Percentiles rank a stretch among this genome's conserved stretches.
Evolutionary conservation across 2,113 vertebrate genomes (phyloP).

Genomic region (Mastomys coucha): DNA sequence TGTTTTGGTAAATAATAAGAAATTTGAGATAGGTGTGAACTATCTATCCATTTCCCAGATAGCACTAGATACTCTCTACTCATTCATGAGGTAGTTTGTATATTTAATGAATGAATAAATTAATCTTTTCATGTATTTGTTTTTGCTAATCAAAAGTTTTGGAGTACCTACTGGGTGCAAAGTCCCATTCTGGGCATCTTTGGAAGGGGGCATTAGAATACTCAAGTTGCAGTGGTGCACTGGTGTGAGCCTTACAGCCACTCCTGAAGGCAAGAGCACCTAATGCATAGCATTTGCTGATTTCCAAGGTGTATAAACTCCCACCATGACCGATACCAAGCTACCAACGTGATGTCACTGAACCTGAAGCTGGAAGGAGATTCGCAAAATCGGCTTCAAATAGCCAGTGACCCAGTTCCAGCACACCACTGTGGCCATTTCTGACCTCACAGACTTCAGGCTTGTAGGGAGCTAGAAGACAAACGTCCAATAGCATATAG

Average conservation of each 20-base stretch:
- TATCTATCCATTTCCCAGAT: slow-evolving; percentile 8
- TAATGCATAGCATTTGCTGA: slow-evolving; percentile 18
- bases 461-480: slow-evolving; percentile 3
- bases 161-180: background rate
- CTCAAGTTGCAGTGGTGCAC: background rate
- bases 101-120: slow-evolving; percentile 51
- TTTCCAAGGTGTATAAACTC: background rate
- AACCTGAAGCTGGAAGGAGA: background rate
- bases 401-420: background rate
- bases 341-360: background rate
- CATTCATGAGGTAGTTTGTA: slow-evolving; percentile 14
- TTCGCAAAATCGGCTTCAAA: fast-evolving
- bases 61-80: slow-evolving; percentile 33
- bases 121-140: background rate
- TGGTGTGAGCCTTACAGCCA: background rate
- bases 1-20: slow-evolving; percentile 50
- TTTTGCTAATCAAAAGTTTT: slow-evolving; percentile 57
- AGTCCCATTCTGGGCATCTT: slow-evolving; percentile 36
- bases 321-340: background rate
- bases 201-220: slow-evolving; percentile 29
- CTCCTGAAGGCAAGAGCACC: background rate
- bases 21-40: background rate
- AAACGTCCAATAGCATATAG: background rate
- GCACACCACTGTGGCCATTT: background rate
- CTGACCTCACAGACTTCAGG: background rate